Base-by-base conservation (phyloP, 1,140 invertebrate genomes). In the Cepaea nemoralis region DNA sequence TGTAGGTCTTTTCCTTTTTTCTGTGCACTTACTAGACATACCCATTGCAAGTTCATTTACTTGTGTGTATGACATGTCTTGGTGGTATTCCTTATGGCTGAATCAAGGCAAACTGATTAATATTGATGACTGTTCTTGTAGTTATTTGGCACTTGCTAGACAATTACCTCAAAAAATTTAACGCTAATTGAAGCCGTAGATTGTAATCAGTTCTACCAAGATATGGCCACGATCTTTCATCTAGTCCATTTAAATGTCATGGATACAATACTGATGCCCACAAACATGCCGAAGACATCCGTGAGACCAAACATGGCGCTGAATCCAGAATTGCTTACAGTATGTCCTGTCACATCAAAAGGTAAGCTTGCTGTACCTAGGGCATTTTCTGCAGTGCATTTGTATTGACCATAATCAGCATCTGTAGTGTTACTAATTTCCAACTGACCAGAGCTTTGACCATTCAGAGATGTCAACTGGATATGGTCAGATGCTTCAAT, bases 381-480 rank as follows among this genome's bases (percentile, higher is more conserved):
- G 59, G n/a, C n/a, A 31, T 63, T 63, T 63, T 63, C 59, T 31
- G 59, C 59, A 16, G 5, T 31, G 22, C 59, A 63, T 5, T 10
- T 63, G 59, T 63, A 63, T 27, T 63, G 59, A 31, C 59, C 59
- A 63, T 31, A 63, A 27, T 63, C 59, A 31, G 59, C n/a, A 31
- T 63, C 27, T 27, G 59, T 63, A 12, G 27, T 1, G n/a, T 27
- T 63, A 31, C 6, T 27, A 27, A 63, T 63, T 16, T 63, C 59
- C 59, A 63, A 27, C 16, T 63, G 59, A 63, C 59, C 59, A 31
- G 59, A 63, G n/a, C 1, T 6, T 63, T 31, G n/a, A 8, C 59
- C 59, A 31, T 63, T 63, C 16, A 63, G 59, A 31, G 59, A 5
- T 31, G 59, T 63, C 59, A 63, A 0, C 10, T 0, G 2, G n/a